phyloP scores from a whole-genome alignment of 2,888 invertebrate species.

The Blastobasis adustella region DNA sequence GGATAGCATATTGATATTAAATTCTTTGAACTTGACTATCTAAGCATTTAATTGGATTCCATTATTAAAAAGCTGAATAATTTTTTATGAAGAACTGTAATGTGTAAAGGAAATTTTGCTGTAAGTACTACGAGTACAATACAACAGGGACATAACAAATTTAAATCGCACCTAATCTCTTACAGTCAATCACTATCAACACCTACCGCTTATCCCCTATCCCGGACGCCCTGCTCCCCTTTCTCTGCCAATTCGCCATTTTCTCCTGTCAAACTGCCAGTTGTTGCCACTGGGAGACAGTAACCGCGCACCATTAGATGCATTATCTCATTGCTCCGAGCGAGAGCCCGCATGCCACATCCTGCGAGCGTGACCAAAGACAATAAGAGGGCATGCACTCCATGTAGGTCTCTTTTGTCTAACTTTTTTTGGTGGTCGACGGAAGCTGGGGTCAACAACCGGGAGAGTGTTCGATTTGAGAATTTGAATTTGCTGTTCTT shows the following conservation, averaged over 20 bases:
- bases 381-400: constrained; percentile 7
- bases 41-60: too few relatives aligned
- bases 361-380: constrained; percentile 16
- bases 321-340: constrained; percentile 11
- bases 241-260: background rate
- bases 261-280: background rate
- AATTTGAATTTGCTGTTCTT: too few relatives aligned
- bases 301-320: background rate
- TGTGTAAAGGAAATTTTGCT: too few relatives aligned
- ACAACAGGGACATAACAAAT: too few relatives aligned
- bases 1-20: too few relatives aligned
- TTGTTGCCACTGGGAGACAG: background rate
- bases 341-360: constrained; percentile 20
- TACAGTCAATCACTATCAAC: too few relatives aligned
- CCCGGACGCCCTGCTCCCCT: background rate
- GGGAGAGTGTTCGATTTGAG: background rate
- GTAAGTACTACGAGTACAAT: too few relatives aligned
- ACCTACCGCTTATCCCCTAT: background rate
- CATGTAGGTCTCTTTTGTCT: constrained; percentile 8
- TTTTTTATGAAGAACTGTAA: too few relatives aligned
- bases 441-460: constrained; percentile 8
- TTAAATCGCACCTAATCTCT: too few relatives aligned
- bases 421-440: constrained; percentile 8
- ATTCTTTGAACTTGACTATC: too few relatives aligned
- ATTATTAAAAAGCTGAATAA: too few relatives aligned